Conservation (phyloP, 2,797 vertebrate species). For the Discoglossus pictus region DNA sequence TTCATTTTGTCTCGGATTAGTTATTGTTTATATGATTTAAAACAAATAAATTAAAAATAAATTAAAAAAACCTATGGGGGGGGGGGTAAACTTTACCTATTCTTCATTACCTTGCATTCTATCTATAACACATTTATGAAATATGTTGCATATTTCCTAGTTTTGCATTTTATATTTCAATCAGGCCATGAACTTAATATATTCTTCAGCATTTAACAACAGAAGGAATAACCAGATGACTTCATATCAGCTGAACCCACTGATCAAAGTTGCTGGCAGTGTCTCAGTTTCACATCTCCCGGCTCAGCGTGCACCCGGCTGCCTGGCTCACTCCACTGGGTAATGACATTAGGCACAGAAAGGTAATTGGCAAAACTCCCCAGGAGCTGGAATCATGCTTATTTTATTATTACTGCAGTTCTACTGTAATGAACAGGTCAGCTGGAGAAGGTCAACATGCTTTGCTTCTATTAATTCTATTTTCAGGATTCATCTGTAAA, state of each 20-base stretch:
- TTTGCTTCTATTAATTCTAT: not conserved
- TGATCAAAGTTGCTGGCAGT: conserved; percentile 3
- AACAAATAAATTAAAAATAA: no score
- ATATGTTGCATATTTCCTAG: no score
- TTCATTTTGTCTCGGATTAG: no score
- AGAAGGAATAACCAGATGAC: not conserved
- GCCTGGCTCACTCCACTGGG: conserved; percentile 16
- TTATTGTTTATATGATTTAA: no score
- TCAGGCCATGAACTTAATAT: no score
- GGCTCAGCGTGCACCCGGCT: conserved; percentile 11
- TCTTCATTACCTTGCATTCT: no score
- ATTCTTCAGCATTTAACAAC: not conserved
- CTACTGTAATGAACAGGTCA: conserved; percentile 23
- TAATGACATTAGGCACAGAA: conserved; percentile 41
- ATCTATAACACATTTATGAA: no score
- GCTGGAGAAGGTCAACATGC: conserved; percentile 12
- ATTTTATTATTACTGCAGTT: conserved; percentile 34
- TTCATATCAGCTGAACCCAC: not conserved
- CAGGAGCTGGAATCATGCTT: conserved; percentile 9
- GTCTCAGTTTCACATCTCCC: not conserved
- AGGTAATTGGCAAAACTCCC: conserved; percentile 34
- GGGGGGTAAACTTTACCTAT: no score
- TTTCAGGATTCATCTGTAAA: not conserved
- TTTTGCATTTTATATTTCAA: no score
- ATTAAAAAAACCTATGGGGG: no score